Evolutionary conservation across 2,113 vertebrate genomes (phyloP).

Genomic region (Spheniscus mendiculus): DNA sequence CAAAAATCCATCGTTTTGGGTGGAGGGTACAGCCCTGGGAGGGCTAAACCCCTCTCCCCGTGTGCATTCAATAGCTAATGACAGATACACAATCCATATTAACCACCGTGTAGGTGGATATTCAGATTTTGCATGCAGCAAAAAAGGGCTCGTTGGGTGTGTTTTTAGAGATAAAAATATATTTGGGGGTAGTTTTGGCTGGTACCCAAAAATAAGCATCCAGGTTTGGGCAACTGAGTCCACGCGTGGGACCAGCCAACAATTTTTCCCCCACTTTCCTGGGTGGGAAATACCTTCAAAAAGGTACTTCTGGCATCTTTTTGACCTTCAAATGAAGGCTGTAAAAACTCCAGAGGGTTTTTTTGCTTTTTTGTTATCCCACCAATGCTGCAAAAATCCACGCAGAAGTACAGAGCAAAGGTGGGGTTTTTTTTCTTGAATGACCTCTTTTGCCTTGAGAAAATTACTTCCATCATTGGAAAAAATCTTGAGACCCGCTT

Average conservation of each 20-base stretch:
- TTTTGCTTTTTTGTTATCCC: background rate
- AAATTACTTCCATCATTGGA: background rate
- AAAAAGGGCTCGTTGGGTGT: background rate
- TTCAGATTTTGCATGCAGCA: background rate
- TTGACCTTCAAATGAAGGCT: background rate
- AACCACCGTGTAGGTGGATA: accelerated
- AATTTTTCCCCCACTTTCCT: background rate
- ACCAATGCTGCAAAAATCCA: background rate
- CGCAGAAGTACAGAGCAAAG: background rate
- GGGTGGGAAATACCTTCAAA: background rate
- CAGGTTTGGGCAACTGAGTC: background rate
- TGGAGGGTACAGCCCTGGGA: background rate
- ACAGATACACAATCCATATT: accelerated
- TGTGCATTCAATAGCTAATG: too few relatives aligned
- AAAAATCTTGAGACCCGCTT: background rate
- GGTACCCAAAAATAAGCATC: background rate
- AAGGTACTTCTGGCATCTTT: background rate
- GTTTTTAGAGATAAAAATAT: background rate
- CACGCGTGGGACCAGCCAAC: accelerated
- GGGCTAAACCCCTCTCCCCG: background rate
- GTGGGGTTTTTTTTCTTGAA: accelerated
- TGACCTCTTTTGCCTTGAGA: background rate
- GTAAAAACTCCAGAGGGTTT: background rate
- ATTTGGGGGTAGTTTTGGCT: background rate
- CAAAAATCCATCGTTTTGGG: background rate